These are phyloP conservation scores for Cactoblastis cactorum DNA, from an alignment of 2,888 invertebrate species.

Conservation along the genomic window DNA sequence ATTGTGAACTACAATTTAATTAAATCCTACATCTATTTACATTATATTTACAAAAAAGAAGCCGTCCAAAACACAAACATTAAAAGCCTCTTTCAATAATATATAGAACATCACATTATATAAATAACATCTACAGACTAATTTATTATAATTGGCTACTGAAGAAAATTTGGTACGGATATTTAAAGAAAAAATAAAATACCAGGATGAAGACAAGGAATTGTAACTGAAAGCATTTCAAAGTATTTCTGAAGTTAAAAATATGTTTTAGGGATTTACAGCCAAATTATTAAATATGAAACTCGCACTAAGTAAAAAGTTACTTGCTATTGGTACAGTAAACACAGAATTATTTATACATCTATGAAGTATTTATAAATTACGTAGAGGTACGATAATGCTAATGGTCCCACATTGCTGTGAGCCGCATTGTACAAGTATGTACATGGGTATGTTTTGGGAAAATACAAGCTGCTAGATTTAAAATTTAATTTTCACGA, in stretches of 20 bases:
- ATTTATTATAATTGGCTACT: slow-evolving; percentile 24
- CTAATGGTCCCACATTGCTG: slow-evolving; percentile 58
- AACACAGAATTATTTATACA: slow-evolving; percentile 8
- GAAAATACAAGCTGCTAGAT: not conserved
- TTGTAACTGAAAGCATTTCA: not conserved
- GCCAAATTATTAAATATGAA: not conserved
- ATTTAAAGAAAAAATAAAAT: slow-evolving; percentile 21
- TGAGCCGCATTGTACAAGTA: slow-evolving; percentile 35
- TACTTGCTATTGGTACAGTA: not conserved
- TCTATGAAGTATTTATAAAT: slow-evolving; percentile 16
- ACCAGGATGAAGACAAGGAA: slow-evolving; percentile 23
- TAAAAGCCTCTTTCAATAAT: slow-evolving; percentile 45
- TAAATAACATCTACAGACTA: slow-evolving; percentile 29
- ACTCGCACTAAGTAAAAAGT: not conserved
- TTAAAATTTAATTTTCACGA: not conserved
- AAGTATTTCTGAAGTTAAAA: too few species aligned
- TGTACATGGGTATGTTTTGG: not conserved
- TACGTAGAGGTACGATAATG: slow-evolving; percentile 27
- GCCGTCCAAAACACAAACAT: slow-evolving; percentile 39
- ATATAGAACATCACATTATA: slow-evolving; percentile 37
- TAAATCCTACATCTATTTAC: slow-evolving; percentile 35
- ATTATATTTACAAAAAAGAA: slow-evolving; percentile 49
- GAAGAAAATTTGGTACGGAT: slow-evolving; percentile 26
- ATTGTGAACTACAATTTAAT: slow-evolving; percentile 2
- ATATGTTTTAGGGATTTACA: too few species aligned